A percentile compares a stretch with the other conserved stretches of the same genome.
Conservation (phyloP, 1,140 invertebrate species). For the Drosophila novamexicana region DNA sequence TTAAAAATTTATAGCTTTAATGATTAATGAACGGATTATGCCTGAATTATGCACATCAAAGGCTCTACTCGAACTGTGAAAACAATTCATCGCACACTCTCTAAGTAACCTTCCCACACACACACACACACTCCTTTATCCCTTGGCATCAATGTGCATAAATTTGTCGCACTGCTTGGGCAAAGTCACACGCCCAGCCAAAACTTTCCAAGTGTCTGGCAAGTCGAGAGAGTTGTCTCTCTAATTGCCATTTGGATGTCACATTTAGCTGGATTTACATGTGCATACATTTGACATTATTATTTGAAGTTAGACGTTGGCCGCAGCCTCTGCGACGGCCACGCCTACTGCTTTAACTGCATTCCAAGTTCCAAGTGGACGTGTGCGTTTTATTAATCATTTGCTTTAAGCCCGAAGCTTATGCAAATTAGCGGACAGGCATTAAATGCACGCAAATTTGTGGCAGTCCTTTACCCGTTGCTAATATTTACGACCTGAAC, state of each 20-base stretch:
- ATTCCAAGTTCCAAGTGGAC: slow-evolving; percentile 38
- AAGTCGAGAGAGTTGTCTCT: slow-evolving; percentile 57
- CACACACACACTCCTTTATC: too few relatives aligned
- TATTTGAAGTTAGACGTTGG: slow-evolving; percentile 52
- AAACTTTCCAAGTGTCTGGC: slow-evolving; percentile 59
- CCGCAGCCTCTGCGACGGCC: slow-evolving; percentile 27
- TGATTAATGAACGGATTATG: slow-evolving; percentile 50
- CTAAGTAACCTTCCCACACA: too few relatives aligned
- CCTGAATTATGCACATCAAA: slow-evolving; percentile 43
- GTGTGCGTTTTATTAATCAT: slow-evolving; percentile 76
- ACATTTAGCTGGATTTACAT: slow-evolving; percentile 78
- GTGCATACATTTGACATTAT: slow-evolving; percentile 72
- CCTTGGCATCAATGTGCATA: slow-evolving; percentile 35
- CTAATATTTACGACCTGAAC: slow-evolving; percentile 38
- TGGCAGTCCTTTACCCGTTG: slow-evolving; percentile 13
- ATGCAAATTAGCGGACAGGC: slow-evolving; percentile 56
- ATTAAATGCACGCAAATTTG: slow-evolving; percentile 66
- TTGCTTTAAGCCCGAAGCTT: slow-evolving; percentile 46
- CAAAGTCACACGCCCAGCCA: slow-evolving; percentile 12
- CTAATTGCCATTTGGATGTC: slow-evolving; percentile 76
- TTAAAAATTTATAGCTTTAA: slow-evolving; percentile 29
- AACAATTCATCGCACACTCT: slow-evolving; percentile 7
- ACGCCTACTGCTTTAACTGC: slow-evolving; percentile 21
- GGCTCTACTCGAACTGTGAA: not conserved
- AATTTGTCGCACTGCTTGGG: slow-evolving; percentile 44